Evolutionary conservation across 2,888 invertebrate species (phyloP).

Genomic region (Notodromas monacha): DNA sequence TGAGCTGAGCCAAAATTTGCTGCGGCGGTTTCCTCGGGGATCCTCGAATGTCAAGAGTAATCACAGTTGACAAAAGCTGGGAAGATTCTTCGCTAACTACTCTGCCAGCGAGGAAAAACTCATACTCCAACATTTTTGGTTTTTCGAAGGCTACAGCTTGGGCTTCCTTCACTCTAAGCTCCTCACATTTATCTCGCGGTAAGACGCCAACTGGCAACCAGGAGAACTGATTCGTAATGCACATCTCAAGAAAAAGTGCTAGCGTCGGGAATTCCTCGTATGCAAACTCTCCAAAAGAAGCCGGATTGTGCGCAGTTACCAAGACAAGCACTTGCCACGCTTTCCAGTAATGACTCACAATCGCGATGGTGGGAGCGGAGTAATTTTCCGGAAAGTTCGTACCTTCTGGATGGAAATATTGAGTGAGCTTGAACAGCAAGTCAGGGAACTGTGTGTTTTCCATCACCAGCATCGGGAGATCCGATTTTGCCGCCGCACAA

Average conservation of each 20-base stretch:
- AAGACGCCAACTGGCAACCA: constrained; percentile 35
- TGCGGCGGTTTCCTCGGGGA: constrained; percentile 45
- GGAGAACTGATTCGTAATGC: constrained; percentile 52
- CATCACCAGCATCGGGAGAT: constrained; percentile 34
- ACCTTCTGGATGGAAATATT: constrained; percentile 71
- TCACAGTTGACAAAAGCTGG: constrained; percentile 40
- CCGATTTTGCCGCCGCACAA: constrained; percentile 33
- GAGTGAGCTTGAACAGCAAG: constrained; percentile 55
- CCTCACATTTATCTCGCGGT: constrained; percentile 23
- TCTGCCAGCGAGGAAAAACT: constrained; percentile 61
- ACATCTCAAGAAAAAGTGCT: constrained; percentile 69
- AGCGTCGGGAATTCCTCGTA: constrained; percentile 72
- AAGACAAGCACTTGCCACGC: constrained; percentile 59
- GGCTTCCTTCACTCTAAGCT: constrained; percentile 27
- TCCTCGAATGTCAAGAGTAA: constrained; percentile 51
- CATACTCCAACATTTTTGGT: constrained; percentile 50
- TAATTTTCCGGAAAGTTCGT: constrained; percentile 54
- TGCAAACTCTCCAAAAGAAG: constrained; percentile 45
- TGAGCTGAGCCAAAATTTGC: constrained; percentile 39
- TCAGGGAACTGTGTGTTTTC: constrained; percentile 47
- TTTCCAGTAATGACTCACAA: constrained; percentile 78
- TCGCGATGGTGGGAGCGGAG: constrained; percentile 54
- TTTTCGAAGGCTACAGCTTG: constrained; percentile 35
- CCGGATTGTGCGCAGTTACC: constrained; percentile 68
- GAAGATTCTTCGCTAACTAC: constrained; percentile 68